A percentile compares a stretch with the other conserved stretches of the same genome.
Conservation (phyloP, 2,888 invertebrate genomes). For the Ornithoptera priamus region DNA sequence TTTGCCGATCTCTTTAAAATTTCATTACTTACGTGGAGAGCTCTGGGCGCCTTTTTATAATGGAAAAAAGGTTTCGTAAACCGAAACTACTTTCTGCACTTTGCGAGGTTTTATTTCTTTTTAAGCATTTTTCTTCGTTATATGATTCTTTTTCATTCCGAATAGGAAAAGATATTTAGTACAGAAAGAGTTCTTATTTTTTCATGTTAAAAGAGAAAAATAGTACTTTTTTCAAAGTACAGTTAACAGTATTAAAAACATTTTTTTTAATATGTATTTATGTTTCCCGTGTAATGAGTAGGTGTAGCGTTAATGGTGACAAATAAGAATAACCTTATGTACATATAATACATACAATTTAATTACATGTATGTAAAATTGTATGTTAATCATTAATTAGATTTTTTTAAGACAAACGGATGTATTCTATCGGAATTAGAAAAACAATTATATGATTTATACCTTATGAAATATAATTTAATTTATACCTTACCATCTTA, state of each 20-base stretch:
- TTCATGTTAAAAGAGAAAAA: too few relatives aligned
- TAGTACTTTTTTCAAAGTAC: too few relatives aligned
- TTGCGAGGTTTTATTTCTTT: conserved; percentile 13
- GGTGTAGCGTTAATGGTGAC: too few relatives aligned
- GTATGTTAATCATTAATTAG: neutral
- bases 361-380: neutral
- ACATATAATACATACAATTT: neutral
- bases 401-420: too few relatives aligned
- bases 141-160: conserved; percentile 3
- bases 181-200: neutral
- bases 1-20: conserved; percentile 7
- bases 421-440: too few relatives aligned
- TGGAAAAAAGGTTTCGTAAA: conserved; percentile 16
- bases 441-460: too few relatives aligned
- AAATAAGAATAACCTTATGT: too few relatives aligned
- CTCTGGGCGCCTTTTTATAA: conserved; percentile 1
- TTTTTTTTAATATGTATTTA: too few relatives aligned
- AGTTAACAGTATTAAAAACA: too few relatives aligned
- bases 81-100: conserved; percentile 25
- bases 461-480: too few relatives aligned
- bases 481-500: too few relatives aligned
- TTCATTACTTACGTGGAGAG: conserved; percentile 10
- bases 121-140: neutral
- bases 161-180: neutral
- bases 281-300: too few relatives aligned